phyloP scores from a whole-genome alignment of 2,888 invertebrate genomes.

The Plagodis dolabraria region DNA sequence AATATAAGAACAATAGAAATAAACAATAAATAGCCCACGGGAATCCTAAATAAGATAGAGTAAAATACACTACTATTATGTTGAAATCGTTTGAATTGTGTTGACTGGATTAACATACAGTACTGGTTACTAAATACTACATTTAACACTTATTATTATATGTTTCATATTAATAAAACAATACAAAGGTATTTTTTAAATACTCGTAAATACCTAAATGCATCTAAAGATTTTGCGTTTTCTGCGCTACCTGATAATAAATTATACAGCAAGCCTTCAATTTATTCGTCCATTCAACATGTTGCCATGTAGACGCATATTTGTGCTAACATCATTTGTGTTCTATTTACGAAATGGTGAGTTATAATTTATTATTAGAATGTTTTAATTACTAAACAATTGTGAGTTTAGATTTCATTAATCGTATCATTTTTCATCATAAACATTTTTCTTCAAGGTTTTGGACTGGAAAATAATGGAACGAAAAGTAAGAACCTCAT shows the following conservation, averaged over 20 bases:
- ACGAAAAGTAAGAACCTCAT: slow-evolving; percentile 13
- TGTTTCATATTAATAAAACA: too few species aligned
- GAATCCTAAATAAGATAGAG: too few species aligned
- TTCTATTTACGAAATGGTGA: slow-evolving; percentile 16
- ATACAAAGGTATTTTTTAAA: slow-evolving; percentile 2
- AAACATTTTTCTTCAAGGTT: slow-evolving; percentile 19
- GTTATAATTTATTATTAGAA: background rate
- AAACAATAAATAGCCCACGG: too few species aligned
- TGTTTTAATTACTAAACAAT: too few species aligned
- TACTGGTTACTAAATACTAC: too few species aligned
- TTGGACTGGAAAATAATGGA: slow-evolving; percentile 6
- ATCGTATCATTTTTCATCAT: too few species aligned
- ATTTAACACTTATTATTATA: too few species aligned
- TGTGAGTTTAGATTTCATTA: too few species aligned
- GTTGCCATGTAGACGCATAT: slow-evolving; percentile 25
- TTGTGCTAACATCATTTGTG: slow-evolving; percentile 40
- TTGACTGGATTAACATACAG: background rate
- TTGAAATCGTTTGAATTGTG: too few species aligned
- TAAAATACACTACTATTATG: too few species aligned
- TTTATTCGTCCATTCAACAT: slow-evolving; percentile 24
- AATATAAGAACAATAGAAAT: too few species aligned
- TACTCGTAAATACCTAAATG: too few species aligned
- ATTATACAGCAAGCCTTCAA: slow-evolving; percentile 19
- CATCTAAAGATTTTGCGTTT: slow-evolving; percentile 14
- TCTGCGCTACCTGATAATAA: slow-evolving; percentile 17